Base-by-base conservation (phyloP, 2,888 invertebrate genomes). In the Barypeithes pellucidus region DNA sequence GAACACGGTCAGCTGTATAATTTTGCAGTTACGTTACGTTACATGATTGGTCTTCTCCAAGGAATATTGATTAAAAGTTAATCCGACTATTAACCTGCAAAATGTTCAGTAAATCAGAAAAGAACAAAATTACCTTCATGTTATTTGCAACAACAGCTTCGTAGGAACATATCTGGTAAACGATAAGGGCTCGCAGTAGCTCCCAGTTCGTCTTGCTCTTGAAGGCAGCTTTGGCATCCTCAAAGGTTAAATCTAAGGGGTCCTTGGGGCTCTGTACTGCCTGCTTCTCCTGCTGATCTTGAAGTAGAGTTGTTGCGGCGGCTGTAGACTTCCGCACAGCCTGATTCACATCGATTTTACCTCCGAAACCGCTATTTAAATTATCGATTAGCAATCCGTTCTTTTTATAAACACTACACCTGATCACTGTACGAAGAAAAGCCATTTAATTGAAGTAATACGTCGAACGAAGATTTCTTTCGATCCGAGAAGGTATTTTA, bases 131-230 rank as follows among this genome's bases (percentile, higher is more conserved):
- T 89, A 98, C 98, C 95, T 93, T 91, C 89, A 92, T 94, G 85
- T 98, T 97, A 88, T 98, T 91, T 85, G 96, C 94, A 79, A 98
- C 98, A 79, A 98, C 87, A 85, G 91, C 93, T 83, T 94, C 91
- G 83, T 94, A 89, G 70, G 95, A 94, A 87, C 98, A 98, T 85
- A 98, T 88, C 84, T 94, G 92, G 87, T 98, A 97, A 79, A 98
- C 98, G 83, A 97, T 82, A 85, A 96, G 94, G 45, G 96, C 97
- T 78, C 98, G 90, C 63, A 97, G 84, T 79, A 99, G 90, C 87
- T 99, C 98, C 88, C 90, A 92, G 79, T 95, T 97, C 81, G 95
- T 96, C 89, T 98, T 98, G 88, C 97, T 97, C 86, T 96, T 95
- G 89, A 96, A 99, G 24, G 98, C 95, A 79, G 96, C 96, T 81